Conservation (phyloP, 2,113 vertebrate species). For the Podiceps cristatus region DNA sequence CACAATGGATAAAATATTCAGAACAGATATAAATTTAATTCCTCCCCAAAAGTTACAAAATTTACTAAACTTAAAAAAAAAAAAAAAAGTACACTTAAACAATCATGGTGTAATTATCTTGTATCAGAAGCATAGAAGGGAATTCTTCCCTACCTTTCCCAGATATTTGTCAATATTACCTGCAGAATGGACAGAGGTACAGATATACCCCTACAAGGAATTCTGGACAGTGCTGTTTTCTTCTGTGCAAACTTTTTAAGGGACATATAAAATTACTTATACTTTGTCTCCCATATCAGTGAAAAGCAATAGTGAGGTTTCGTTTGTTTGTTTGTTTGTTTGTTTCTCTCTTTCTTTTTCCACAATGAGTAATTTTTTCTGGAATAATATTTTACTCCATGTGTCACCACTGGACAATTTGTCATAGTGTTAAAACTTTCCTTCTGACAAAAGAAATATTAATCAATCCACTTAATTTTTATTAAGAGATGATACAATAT, state of each 20-base stretch:
- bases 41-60: neutral
- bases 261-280: neutral
- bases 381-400: neutral
- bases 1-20: neutral
- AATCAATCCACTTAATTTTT: neutral
- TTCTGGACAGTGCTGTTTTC: neutral
- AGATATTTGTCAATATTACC: neutral
- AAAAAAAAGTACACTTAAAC: neutral
- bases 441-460: neutral
- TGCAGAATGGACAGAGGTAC: neutral
- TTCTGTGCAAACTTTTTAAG: neutral
- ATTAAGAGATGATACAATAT: neutral
- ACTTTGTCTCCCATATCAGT: neutral
- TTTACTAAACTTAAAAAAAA: neutral
- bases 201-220: neutral
- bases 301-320: neutral
- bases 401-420: neutral
- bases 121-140: neutral
- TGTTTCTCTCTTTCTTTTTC: neutral
- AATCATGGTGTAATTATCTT: neutral
- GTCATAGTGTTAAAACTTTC: neutral
- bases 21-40: neutral
- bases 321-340: accelerated
- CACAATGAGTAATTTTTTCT: neutral
- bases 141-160: neutral